These are phyloP conservation scores for Cryptotis parvus DNA, from an alignment of 2,113 vertebrate species.

Conservation along the genomic window DNA sequence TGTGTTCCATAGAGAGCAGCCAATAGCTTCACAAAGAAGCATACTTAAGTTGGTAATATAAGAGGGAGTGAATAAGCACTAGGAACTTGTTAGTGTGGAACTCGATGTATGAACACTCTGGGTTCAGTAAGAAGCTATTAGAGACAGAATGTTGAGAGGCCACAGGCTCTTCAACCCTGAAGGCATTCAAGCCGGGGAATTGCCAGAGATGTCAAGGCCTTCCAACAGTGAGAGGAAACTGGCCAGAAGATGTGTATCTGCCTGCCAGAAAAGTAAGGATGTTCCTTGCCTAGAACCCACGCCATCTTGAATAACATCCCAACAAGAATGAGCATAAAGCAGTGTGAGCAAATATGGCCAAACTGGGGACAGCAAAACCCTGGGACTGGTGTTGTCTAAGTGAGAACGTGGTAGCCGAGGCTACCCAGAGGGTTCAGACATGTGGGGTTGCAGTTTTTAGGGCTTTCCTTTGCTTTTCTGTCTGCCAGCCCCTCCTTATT, in stretches of 20 bases:
- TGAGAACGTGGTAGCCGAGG: neutral
- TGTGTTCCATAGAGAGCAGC: neutral
- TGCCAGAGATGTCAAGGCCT: neutral
- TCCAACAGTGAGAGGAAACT: neutral
- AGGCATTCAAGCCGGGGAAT: neutral
- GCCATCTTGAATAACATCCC: neutral
- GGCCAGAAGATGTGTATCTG: neutral
- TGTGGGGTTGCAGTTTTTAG: neutral
- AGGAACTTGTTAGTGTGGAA: neutral
- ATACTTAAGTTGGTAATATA: neutral
- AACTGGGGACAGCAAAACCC: neutral
- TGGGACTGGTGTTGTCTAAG: accelerated
- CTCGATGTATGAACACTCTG: neutral
- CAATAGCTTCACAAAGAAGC: neutral
- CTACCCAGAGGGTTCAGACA: accelerated
- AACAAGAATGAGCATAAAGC: neutral
- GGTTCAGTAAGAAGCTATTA: neutral
- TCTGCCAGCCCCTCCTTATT: neutral
- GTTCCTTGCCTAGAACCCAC: too few relatives aligned
- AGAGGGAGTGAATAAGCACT: neutral
- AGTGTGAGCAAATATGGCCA: neutral
- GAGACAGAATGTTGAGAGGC: neutral
- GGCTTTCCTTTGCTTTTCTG: neutral
- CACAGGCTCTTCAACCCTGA: neutral
- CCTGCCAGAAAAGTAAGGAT: neutral